Evolutionary conservation across 2,797 vertebrate species (phyloP).

Genomic region (Dermochelys coriacea): DNA sequence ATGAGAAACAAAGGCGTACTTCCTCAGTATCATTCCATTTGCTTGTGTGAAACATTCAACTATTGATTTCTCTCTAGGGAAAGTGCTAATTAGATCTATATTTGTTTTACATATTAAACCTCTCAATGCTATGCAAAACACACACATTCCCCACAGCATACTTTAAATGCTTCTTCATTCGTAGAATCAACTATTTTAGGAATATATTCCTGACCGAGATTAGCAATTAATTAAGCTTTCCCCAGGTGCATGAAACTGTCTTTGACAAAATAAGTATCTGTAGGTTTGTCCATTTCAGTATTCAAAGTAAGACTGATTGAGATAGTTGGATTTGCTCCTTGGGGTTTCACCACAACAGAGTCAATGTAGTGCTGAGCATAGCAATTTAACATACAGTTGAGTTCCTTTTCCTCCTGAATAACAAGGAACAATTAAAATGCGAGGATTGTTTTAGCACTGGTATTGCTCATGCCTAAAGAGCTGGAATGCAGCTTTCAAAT

Average conservation of each 20-base stretch:
- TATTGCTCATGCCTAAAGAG: background rate
- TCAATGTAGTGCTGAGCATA: background rate
- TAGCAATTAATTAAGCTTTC: background rate
- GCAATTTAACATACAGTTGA: background rate
- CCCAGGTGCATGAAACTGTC: background rate
- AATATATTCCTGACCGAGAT: background rate
- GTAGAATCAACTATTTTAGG: background rate
- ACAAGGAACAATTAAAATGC: background rate
- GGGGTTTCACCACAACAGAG: background rate
- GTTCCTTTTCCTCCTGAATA: rapidly evolving
- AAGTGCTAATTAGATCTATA: background rate
- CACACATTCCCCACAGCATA: background rate
- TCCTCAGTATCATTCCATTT: background rate
- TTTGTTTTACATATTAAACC: background rate
- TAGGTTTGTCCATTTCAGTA: background rate
- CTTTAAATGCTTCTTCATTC: background rate
- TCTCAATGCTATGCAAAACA: background rate
- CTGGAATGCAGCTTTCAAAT: background rate
- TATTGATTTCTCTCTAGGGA: background rate
- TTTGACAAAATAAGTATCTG: background rate
- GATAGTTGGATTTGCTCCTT: rapidly evolving
- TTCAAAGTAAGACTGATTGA: background rate
- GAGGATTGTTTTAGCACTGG: rapidly evolving
- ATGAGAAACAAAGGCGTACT: background rate
- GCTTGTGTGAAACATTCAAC: background rate